Evolutionary conservation across 2,113 vertebrate genomes (phyloP), one percentile per base, ranked within the genome.

Genomic region (Melanotaenia duboulayi): DNA sequence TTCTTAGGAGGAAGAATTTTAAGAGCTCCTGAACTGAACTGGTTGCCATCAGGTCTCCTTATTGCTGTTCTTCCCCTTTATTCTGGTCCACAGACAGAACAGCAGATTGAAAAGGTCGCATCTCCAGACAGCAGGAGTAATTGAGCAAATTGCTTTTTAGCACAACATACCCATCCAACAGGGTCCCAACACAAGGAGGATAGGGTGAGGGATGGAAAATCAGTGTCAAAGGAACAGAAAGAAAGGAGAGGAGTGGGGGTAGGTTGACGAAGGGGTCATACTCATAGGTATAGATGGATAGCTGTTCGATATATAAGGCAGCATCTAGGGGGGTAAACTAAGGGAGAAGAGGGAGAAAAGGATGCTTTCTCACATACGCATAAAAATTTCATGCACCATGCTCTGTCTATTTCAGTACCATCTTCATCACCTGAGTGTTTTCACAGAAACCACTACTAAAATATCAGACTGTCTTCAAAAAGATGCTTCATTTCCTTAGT

Each of bases 51-150:
- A 5, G 46, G 52, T 66, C 55, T 65, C 19, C 35, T 58, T 82
- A 14, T 14, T 69, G 32, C 23, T 24, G 11, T 71, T 68, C 57
- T 58, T 71, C 35, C 67, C 25, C 62, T 11, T 8, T 37, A 25
- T 78, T 55, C 25, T 6, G 2, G 49, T 76, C 61, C 74, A 51
- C 42, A 20, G 62, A 28, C 40, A 25, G 3, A 42, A 81, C 32
- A 14, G 13, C 61, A 52, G 32, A 62, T 4, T 35, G 62, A 55
- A 49, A 63, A 44, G 37, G 64, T 58, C n/a, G 14, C 71, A 6
- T 82, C 58, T 14, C 69, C 68, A 82, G 89, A 89, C 87, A 86
- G 78, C 46, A 72, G 68, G 81, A 85, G 76, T 83, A 83, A 90
- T 84, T 35, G 73, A 76, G 70, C 63, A 72, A 82, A 85, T 82